Percentiles rank a stretch among this genome's conserved stretches.
Conservation (phyloP, 2,888 invertebrate genomes). For the Alentia gelatinosa region DNA sequence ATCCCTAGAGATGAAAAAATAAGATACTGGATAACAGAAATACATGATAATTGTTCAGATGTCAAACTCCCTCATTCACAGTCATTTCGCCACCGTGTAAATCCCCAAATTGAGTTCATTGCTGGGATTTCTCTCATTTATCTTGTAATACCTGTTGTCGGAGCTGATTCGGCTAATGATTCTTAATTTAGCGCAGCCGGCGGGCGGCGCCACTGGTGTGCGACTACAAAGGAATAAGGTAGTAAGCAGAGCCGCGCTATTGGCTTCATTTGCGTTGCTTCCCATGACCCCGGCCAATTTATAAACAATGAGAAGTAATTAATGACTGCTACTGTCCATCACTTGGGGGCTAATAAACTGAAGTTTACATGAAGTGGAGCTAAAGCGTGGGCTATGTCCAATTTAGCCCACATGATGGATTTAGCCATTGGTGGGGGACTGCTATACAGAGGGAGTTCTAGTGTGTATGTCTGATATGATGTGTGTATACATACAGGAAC, state of each 20-base stretch:
- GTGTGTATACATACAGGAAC: no score
- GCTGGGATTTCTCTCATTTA: no score
- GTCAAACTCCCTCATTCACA: no score
- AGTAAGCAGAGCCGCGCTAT: background rate
- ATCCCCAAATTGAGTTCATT: no score
- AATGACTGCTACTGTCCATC: background rate
- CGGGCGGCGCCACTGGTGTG: background rate
- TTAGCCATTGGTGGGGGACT: no score
- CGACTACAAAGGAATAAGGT: constrained; percentile 16
- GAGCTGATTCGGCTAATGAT: background rate
- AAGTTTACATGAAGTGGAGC: background rate
- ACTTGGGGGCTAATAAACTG: background rate
- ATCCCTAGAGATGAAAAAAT: no score
- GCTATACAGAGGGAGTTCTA: no score
- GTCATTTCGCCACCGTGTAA: no score
- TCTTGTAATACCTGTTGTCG: background rate
- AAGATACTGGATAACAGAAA: no score
- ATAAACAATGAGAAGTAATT: constrained; percentile 27
- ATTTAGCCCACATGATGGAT: background rate
- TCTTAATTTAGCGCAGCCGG: background rate
- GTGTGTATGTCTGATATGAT: no score
- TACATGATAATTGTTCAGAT: no score
- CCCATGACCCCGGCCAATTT: constrained; percentile 29
- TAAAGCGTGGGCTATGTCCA: background rate
- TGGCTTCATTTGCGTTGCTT: constrained; percentile 5